Evolutionary conservation across 2,797 vertebrate species (phyloP).

Genomic region (Tympanoctomys barrerae): DNA sequence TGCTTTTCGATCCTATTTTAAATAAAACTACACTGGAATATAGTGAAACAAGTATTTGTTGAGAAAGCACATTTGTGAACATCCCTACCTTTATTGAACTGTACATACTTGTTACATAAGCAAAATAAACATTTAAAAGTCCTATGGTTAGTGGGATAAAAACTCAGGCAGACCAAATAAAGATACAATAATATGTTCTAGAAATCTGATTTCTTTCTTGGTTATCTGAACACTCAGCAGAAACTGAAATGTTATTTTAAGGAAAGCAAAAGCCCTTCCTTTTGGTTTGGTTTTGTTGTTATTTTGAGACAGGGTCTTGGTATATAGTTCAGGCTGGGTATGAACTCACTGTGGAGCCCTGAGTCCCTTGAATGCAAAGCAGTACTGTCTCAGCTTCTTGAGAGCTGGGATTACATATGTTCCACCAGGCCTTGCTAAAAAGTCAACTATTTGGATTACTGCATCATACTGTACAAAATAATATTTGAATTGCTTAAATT

Average conservation of each 20-base stretch:
- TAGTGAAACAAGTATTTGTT: conserved; percentile 39
- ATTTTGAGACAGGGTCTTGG: neutral
- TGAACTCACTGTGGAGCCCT: neutral
- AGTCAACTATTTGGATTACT: conserved; percentile 47
- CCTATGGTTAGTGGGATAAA: conserved; percentile 52
- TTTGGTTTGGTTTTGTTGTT: neutral
- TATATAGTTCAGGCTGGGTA: neutral
- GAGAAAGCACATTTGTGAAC: conserved; percentile 42
- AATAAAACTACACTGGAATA: conserved; percentile 40
- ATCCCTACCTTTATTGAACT: conserved; percentile 48
- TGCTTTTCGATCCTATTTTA: conserved; percentile 45
- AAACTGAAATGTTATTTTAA: conserved; percentile 49
- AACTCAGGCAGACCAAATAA: conserved; percentile 58
- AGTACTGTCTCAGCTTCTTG: neutral
- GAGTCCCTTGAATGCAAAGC: neutral
- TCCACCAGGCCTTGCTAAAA: neutral
- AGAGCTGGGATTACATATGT: neutral
- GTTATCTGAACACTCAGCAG: conserved; percentile 40
- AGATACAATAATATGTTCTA: conserved; percentile 21
- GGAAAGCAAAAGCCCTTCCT: neutral
- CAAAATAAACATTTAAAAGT: conserved; percentile 56
- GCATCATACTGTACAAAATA: neutral
- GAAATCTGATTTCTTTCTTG: conserved; percentile 53
- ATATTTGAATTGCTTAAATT: conserved; percentile 61
- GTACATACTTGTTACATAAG: conserved; percentile 53